Percentiles rank a stretch among this genome's conserved stretches.
Conservation (phyloP, 1,140 invertebrate genomes). For the Delia radicum region DNA sequence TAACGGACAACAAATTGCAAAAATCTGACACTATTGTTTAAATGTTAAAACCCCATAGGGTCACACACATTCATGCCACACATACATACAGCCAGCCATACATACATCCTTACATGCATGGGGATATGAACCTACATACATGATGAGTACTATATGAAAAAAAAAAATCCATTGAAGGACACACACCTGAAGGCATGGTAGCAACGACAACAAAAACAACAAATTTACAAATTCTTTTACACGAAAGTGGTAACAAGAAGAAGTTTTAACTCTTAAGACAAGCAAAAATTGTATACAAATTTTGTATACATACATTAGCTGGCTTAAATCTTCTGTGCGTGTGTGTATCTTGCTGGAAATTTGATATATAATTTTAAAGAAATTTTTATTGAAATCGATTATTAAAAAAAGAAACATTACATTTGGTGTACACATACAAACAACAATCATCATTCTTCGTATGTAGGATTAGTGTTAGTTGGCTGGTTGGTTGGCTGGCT, state of each 20-base stretch:
- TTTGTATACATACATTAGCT: too few relatives aligned
- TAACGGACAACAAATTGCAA: too few relatives aligned
- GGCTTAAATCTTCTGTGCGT: too few relatives aligned
- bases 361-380: not conserved
- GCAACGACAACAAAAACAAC: not conserved
- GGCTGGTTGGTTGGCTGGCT: too few relatives aligned
- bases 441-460: not conserved
- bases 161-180: not conserved
- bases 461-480: not conserved
- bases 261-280: not conserved
- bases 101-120: not conserved
- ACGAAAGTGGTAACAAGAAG: not conserved
- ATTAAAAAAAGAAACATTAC: not conserved
- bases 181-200: slow-evolving; percentile 3
- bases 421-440: not conserved
- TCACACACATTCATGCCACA: too few relatives aligned
- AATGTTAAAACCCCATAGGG: too few relatives aligned
- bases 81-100: not conserved
- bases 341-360: not conserved
- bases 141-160: not conserved
- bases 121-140: not conserved
- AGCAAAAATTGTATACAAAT: too few relatives aligned
- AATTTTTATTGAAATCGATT: not conserved
- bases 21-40: too few relatives aligned
- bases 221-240: not conserved